phyloP scores from a whole-genome alignment of 1,140 invertebrate species.

The Thaumetopoea pityocampa region DNA sequence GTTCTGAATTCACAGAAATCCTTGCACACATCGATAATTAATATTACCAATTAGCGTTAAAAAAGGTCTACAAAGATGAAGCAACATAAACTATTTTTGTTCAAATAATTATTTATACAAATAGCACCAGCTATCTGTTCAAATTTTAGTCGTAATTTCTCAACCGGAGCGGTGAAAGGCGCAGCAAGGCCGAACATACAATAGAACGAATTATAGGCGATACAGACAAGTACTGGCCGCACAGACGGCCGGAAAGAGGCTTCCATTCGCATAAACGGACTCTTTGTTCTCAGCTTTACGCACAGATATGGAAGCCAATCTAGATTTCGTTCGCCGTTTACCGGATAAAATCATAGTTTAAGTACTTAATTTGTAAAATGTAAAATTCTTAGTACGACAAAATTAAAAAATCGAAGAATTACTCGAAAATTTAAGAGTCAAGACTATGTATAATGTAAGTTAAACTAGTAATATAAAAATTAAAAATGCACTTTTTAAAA shows the following conservation, averaged over 20 bases:
- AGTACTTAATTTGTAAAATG: no score
- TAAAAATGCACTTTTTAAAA: no score
- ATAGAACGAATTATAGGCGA: conserved; percentile 37
- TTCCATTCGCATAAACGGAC: conserved; percentile 35
- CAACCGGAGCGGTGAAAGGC: conserved; percentile 51
- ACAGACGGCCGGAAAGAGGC: conserved; percentile 32
- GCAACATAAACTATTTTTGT: conserved; percentile 7
- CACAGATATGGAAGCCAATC: conserved; percentile 25
- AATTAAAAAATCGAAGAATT: no score
- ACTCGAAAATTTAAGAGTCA: no score
- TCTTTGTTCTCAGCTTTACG: conserved; percentile 31
- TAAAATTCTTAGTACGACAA: no score
- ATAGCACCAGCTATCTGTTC: conserved; percentile 15
- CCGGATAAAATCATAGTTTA: conserved; percentile 5
- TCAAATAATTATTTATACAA: conserved; percentile 8
- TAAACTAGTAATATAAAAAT: no score
- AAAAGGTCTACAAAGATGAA: no score
- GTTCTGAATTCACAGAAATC: no score
- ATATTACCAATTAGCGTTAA: no score
- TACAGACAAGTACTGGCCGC: conserved; percentile 22
- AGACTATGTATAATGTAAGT: no score
- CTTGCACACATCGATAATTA: no score
- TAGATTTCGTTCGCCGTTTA: conserved; percentile 17
- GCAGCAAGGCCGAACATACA: conserved; percentile 40
- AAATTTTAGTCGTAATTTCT: conserved; percentile 48